Conservation (phyloP, 2,113 vertebrate genomes). For the Myiopsitta monachus region DNA sequence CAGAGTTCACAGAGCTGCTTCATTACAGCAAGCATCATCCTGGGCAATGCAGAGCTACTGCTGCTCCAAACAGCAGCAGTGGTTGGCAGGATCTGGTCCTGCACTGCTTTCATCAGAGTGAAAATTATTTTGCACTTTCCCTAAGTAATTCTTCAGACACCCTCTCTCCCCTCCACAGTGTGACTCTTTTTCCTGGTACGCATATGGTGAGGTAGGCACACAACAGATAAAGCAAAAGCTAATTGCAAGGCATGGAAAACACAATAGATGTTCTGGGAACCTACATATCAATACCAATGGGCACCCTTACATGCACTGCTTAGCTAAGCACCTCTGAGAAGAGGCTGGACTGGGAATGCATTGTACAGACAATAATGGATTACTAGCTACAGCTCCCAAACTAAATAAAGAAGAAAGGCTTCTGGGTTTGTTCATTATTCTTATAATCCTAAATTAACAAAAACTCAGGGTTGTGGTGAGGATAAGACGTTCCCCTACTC, state of each 20-base stretch:
- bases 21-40: not conserved
- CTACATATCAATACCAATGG: not conserved
- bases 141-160: not conserved
- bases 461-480: not conserved
- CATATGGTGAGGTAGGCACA: not conserved
- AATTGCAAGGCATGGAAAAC: not conserved
- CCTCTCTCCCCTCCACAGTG: not conserved
- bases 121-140: not conserved
- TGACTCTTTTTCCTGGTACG: not conserved
- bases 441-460: conserved; percentile 14
- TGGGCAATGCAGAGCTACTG: not conserved
- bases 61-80: not conserved
- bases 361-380: not conserved
- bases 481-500: not conserved
- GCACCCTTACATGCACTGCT: not conserved
- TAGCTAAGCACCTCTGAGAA: conserved; percentile 9
- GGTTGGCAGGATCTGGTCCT: not conserved
- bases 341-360: not conserved
- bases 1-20: accelerated
- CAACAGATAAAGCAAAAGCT: not conserved
- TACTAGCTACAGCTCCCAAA: not conserved
- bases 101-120: not conserved
- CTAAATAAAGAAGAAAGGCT: conserved; percentile 15
- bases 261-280: not conserved
- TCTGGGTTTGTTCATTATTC: conserved; percentile 12